Base-by-base conservation (phyloP, 2,888 invertebrate genomes). In the Andrena dorsata region DNA sequence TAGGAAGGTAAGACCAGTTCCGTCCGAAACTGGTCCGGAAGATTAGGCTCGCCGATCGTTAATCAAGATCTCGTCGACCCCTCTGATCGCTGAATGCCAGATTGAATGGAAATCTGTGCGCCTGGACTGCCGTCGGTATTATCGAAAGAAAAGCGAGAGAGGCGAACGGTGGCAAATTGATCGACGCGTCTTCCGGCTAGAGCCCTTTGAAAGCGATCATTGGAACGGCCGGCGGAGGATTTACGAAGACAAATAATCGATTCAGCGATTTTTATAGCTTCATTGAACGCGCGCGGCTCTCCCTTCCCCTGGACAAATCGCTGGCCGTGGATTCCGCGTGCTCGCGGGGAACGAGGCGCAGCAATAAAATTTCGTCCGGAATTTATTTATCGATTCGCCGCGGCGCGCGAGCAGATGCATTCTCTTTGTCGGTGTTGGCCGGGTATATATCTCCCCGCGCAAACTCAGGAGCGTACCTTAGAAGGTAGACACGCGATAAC, bases 401-500 rank as follows among this genome's bases (percentile, higher is more conserved):
- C 47, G 65, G 71, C 60, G 49, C 60, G 64, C 58, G 30, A 56
- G 63, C 80, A 80, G 81, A 80, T 75, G 81, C 65, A 58, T 75
- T 66, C 61, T 70, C 75, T 77, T 72, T 68, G 76, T 80, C 75
- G 72, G 68, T 75, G 79, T 69, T 70, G 58, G 68, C 51, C 80
- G 58, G 65, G 78, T 66, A 75, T 64, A 70, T 86, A 77, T 84
- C 85, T 84, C 72, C 69, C 49, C 49, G 66, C 49, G 72, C 58
- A 72, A 73, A 69, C 58, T 63, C 58, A 20, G 65, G 51, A 73
- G 61, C 61, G 70, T 64, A 75, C 69, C 73, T 80, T 80, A 80
- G 81, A 89, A 90, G 91, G 91, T 89, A 88, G 88, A 89, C 82
- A 90, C 73, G 84, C 90, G 92, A 92, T 92, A 92, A 89, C 86